Conservation (phyloP, 2,113 vertebrate genomes). For the Crotalus viridis region DNA sequence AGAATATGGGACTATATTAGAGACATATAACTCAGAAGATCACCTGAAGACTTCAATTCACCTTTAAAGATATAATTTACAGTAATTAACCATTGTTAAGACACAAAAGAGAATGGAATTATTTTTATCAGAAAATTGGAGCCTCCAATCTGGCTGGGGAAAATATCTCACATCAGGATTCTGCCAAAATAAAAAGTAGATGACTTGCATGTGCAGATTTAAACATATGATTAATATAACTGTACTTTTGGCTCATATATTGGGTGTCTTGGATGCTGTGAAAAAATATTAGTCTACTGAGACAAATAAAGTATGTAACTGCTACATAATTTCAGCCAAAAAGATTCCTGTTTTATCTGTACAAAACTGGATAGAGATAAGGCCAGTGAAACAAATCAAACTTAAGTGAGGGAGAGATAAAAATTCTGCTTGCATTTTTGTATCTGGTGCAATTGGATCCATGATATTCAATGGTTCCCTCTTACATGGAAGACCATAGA, state of each 20-base stretch:
- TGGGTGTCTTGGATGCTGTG: not conserved
- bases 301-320: not conserved
- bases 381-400: not conserved
- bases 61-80: not conserved
- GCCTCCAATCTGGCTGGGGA: not conserved
- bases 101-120: not conserved
- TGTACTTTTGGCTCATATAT: not conserved
- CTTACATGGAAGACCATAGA: not conserved
- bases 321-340: not conserved
- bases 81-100: not conserved
- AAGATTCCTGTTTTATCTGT: not conserved
- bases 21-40: not conserved
- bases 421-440: not conserved
- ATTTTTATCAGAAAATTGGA: not conserved
- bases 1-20: not conserved
- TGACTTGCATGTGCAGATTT: not conserved
- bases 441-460: not conserved
- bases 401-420: not conserved
- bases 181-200: not conserved
- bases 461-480: not conserved
- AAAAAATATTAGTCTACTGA: not conserved
- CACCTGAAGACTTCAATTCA: not conserved
- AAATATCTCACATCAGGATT: not conserved
- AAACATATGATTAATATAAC: not conserved
- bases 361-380: not conserved